Evolutionary conservation across 2,113 vertebrate species (phyloP).

Genomic region (Solea solea): DNA sequence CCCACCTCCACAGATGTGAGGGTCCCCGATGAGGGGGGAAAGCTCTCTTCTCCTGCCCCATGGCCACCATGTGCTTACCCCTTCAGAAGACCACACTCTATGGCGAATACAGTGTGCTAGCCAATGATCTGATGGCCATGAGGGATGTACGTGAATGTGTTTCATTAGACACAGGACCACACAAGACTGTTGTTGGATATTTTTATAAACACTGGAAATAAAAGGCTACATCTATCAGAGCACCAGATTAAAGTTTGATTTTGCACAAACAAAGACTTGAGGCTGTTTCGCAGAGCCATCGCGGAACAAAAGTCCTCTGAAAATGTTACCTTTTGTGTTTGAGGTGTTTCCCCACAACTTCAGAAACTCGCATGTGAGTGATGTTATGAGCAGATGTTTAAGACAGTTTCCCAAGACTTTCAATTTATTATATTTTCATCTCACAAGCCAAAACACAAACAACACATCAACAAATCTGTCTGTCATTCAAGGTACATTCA

Average conservation of each 20-base stretch:
- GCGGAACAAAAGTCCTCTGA: slow-evolving; percentile 33
- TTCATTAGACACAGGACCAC: slow-evolving; percentile 77
- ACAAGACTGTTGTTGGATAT: slow-evolving; percentile 73
- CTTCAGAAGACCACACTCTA: slow-evolving; percentile 37
- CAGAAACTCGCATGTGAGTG: slow-evolving; percentile 16
- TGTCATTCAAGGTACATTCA: slow-evolving; percentile 27
- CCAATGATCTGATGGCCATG: slow-evolving; percentile 55
- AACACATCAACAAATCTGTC: slow-evolving; percentile 36
- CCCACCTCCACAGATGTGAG: slow-evolving; percentile 39
- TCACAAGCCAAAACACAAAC: slow-evolving; percentile 35
- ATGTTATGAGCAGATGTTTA: slow-evolving; percentile 38
- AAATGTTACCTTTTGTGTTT: slow-evolving; percentile 56
- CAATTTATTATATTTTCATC: slow-evolving; percentile 33
- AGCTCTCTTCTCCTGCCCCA: slow-evolving; percentile 19
- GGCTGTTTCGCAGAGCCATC: slow-evolving; percentile 46
- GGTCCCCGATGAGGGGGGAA: slow-evolving; percentile 18
- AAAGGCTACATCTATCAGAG: slow-evolving; percentile 70
- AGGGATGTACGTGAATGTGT: slow-evolving; percentile 49
- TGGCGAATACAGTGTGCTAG: slow-evolving; percentile 37
- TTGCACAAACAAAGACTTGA: slow-evolving; percentile 71
- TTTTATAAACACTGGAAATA: slow-evolving; percentile 76
- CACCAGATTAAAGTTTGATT: slow-evolving; percentile 69
- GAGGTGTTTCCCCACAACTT: slow-evolving; percentile 34
- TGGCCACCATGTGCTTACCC: slow-evolving; percentile 23
- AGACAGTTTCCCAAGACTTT: slow-evolving; percentile 23